Percentiles rank a stretch among this genome's conserved stretches.
These are phyloP conservation scores for Macrophya annulata DNA, from an alignment of 2,888 invertebrate genomes.

Conservation along the genomic window DNA sequence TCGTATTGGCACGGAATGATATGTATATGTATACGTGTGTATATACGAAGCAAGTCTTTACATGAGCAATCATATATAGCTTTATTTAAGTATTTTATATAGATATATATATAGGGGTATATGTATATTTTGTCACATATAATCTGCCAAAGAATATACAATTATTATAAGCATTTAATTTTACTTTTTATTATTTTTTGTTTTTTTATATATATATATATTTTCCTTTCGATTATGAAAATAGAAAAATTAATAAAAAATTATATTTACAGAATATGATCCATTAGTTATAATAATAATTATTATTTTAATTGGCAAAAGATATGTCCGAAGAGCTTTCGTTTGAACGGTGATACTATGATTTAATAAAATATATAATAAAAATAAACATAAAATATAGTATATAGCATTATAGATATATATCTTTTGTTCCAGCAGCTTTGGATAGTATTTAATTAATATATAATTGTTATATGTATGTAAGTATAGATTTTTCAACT, in stretches of 20 bases:
- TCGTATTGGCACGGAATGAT: too few relatives aligned
- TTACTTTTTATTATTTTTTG: neutral
- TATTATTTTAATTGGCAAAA: constrained; percentile 58
- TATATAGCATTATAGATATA: too few relatives aligned
- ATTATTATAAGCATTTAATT: neutral
- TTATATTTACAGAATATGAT: neutral
- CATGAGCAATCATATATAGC: constrained; percentile 53
- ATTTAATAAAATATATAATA: neutral
- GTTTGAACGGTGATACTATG: constrained; percentile 66
- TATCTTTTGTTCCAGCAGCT: constrained; percentile 30
- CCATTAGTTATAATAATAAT: neutral
- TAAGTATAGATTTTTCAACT: neutral
- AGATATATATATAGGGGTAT: constrained; percentile 8
- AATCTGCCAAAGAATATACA: constrained; percentile 8
- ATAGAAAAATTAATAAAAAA: neutral
- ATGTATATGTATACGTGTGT: too few relatives aligned
- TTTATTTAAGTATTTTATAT: constrained; percentile 20
- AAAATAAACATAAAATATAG: constrained; percentile 2
- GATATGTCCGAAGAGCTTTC: constrained; percentile 59
- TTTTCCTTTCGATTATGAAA: neutral
- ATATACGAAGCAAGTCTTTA: constrained; percentile 63
- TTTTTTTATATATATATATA: too few relatives aligned
- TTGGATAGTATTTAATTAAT: neutral
- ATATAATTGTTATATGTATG: neutral
- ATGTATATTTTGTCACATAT: constrained; percentile 19